These are phyloP conservation scores for Corella eumyota DNA, from an alignment of 23 tunicate genomes.

Conservation along the genomic window DNA sequence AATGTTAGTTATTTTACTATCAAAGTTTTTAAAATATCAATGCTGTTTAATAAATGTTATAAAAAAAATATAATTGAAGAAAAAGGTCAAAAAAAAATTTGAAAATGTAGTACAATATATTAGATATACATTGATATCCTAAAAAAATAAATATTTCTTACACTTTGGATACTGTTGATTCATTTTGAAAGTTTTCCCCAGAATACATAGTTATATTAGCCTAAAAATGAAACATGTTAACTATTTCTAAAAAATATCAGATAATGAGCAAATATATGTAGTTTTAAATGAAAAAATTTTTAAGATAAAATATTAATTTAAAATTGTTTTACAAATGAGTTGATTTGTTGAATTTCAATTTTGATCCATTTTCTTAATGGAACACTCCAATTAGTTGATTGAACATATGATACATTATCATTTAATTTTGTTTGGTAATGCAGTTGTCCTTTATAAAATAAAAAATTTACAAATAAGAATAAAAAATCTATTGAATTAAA, in stretches of 20 bases:
- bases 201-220: slow-evolving; percentile 49
- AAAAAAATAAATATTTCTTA: slow-evolving; percentile 21
- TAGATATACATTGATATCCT: not conserved
- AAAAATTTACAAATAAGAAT: not conserved
- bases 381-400: slow-evolving; percentile 37
- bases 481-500: not conserved
- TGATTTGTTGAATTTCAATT: slow-evolving; percentile 33
- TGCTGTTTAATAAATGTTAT: no score
- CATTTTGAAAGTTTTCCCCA: slow-evolving; percentile 43
- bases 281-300: not conserved
- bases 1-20: not conserved
- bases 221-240: slow-evolving; percentile 17
- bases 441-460: slow-evolving; percentile 28
- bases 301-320: not conserved
- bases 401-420: slow-evolving; percentile 45
- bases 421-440: slow-evolving; percentile 33
- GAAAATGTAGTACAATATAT: not conserved
- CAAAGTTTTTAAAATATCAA: slow-evolving; percentile 1
- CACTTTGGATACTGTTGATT: slow-evolving; percentile 8
- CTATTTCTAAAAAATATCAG: not conserved
- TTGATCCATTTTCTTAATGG: slow-evolving; percentile 62
- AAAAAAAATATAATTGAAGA: no score
- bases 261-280: not conserved
- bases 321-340: slow-evolving; percentile 37
- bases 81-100: no score